A percentile compares a stretch with the other conserved stretches of the same genome.
phyloP scores from a whole-genome alignment of 2,888 invertebrate genomes.

The Andrena fulva region DNA sequence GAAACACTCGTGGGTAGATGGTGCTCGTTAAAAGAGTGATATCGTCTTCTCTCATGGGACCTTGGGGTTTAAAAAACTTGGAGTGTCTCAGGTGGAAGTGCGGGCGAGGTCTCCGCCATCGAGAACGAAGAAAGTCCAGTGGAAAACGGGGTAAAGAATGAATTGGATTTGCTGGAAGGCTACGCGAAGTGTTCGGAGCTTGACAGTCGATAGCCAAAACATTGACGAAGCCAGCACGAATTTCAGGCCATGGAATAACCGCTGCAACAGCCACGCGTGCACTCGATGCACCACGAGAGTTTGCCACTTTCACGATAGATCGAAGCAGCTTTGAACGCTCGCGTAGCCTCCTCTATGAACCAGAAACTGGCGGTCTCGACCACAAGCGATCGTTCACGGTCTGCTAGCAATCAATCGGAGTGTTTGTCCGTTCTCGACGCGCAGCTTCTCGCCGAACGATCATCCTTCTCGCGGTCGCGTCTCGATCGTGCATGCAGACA shows the following conservation, averaged over 20 bases:
- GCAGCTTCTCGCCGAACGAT: not conserved
- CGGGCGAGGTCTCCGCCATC: not conserved
- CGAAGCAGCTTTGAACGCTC: conserved; percentile 15
- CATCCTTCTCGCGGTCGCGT: conserved; percentile 7
- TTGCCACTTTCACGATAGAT: conserved; percentile 2
- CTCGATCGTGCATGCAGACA: not conserved
- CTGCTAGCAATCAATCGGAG: not conserved
- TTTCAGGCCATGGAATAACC: not conserved
- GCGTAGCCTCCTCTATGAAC: not conserved
- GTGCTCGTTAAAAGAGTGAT: conserved; percentile 28
- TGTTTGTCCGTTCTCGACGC: conserved; percentile 9
- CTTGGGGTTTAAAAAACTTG: not conserved
- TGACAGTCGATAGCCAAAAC: too few relatives aligned
- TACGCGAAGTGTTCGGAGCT: too few relatives aligned
- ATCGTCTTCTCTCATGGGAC: conserved; percentile 14
- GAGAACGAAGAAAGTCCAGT: not conserved
- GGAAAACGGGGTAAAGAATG: not conserved
- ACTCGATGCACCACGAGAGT: not conserved
- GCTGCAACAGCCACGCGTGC: not conserved
- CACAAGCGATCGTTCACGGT: not conserved
- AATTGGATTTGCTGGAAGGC: not conserved
- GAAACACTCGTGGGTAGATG: not conserved
- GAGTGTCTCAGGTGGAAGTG: not conserved
- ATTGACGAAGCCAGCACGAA: not conserved
- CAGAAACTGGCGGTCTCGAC: not conserved